Base-by-base conservation (phyloP, 53 echinoderm and acorn worm species). In the Paracentrotus lividus region DNA sequence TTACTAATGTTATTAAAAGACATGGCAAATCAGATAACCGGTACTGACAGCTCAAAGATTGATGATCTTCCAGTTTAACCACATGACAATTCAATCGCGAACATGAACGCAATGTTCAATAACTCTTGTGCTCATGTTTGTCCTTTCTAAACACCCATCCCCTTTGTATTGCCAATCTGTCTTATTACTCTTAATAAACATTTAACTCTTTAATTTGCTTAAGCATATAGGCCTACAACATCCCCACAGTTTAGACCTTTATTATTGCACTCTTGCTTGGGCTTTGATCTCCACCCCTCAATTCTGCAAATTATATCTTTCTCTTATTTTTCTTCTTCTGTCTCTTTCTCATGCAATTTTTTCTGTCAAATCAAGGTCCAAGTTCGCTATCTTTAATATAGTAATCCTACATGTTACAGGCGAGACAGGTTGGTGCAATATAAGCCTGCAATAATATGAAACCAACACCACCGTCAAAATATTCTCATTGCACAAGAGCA, bases 21-120 rank as follows among this genome's bases (percentile, higher is more conserved):
- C 81, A 78, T 47, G 81, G 3, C 26, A n/a, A 81, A 81, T 81
- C 81, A 81, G 12, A 38, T 38, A 38, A 36, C 1, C 4, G 44
- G 47, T 26, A 45, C 44, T 81, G 81, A 81, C 81, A 81, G 81
- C 81, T 44, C n/a, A n/a, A 24, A n/a, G 47, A 81, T 81, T 8
- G 81, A 81, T 47, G 21, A 81, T 81, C 47, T 1, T 81, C 44
- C 24, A 13, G 45, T 38, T 44, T 81, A 86, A 86, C 86, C 32
- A 31, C 7, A 56, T 56, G 56, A 86, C 86, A 86, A n/a, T 86
- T 86, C 86, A 86, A n/a, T n/a, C 9, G 33, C 32, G 55, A 56
- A 86, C 86, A 86, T 86, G 86, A 86, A 44, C 47, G 23, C n/a
- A n/a, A n/a, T n/a, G n/a, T n/a, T n/a, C n/a, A n/a, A n/a, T n/a